These are phyloP conservation scores for Holothuria scabra DNA, from an alignment of 53 echinoderm and acorn worm species.

Conservation along the genomic window DNA sequence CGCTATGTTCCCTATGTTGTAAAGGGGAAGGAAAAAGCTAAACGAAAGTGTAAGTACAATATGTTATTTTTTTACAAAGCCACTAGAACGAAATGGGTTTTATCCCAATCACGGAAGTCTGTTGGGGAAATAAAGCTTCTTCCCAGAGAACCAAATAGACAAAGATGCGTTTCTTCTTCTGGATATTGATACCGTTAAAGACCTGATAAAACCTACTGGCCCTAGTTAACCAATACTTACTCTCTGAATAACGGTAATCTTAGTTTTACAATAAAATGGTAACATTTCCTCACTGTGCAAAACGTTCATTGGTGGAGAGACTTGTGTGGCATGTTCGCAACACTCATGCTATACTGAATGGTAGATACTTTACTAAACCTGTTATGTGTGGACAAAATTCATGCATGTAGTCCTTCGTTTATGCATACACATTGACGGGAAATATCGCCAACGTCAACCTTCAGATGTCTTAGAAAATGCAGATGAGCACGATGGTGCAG, in stretches of 20 bases:
- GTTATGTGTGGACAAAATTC: slow-evolving; percentile 30
- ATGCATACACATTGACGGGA: slow-evolving; percentile 25
- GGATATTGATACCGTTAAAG: slow-evolving; percentile 19
- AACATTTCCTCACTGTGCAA: neutral
- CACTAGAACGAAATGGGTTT: too few relatives aligned
- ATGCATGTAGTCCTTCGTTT: slow-evolving; percentile 24
- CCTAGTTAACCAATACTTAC: too few relatives aligned
- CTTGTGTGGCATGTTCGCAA: slow-evolving; percentile 10
- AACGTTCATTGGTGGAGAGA: neutral
- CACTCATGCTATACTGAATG: slow-evolving; percentile 28
- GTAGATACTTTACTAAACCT: neutral
- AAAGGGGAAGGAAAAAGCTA: too few relatives aligned
- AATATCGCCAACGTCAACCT: neutral
- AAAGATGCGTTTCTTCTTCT: slow-evolving; percentile 37
- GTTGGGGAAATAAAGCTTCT: too few relatives aligned
- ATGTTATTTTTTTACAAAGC: too few relatives aligned
- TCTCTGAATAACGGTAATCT: neutral
- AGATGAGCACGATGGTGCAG: neutral
- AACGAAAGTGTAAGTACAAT: too few relatives aligned
- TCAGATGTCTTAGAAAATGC: neutral
- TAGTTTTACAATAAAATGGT: slow-evolving; percentile 16
- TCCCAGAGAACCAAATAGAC: slow-evolving; percentile 20
- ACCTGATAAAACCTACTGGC: slow-evolving; percentile 31
- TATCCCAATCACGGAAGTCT: too few relatives aligned
- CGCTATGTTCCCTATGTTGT: too few relatives aligned